phyloP scores from a whole-genome alignment of 2,797 vertebrate genomes.

The Potorous gilbertii region DNA sequence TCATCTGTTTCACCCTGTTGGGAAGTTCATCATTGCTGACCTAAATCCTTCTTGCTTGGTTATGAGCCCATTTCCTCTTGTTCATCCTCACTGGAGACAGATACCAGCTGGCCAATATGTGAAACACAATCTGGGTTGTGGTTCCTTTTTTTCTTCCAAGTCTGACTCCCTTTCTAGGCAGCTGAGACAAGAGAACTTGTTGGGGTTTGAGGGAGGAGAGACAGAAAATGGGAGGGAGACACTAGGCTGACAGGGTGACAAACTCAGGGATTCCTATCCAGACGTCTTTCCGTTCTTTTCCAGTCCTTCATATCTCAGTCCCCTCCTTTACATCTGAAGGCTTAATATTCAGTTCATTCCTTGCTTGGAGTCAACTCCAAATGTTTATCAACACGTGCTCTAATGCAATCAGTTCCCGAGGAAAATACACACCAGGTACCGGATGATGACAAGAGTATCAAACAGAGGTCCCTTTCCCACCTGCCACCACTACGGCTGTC shows the following conservation, averaged over 20 bases:
- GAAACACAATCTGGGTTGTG: background rate
- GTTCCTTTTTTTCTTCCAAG: background rate
- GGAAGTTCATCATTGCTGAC: background rate
- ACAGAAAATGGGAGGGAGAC: background rate
- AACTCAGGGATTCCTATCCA: background rate
- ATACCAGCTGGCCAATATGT: background rate
- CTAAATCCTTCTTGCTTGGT: background rate
- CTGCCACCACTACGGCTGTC: background rate
- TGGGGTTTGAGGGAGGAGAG: background rate
- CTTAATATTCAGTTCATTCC: constrained; percentile 77
- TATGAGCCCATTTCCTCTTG: background rate
- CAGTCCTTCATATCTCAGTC: background rate
- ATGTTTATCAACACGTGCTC: constrained; percentile 86
- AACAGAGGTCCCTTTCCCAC: constrained; percentile 70
- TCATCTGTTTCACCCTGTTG: background rate
- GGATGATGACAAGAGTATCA: constrained; percentile 77
- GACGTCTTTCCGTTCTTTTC: background rate
- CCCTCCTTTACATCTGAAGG: constrained; percentile 36
- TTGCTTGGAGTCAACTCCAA: constrained; percentile 75
- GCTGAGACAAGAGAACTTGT: background rate
- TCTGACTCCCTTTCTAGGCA: background rate
- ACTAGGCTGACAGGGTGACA: background rate
- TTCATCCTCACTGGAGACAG: background rate
- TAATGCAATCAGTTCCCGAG: constrained; percentile 85
- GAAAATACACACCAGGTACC: constrained; percentile 85